Evolutionary conservation across 2,113 vertebrate species (phyloP), one percentile per base, ranked within the genome.

Genomic region (Siniperca chuatsi): DNA sequence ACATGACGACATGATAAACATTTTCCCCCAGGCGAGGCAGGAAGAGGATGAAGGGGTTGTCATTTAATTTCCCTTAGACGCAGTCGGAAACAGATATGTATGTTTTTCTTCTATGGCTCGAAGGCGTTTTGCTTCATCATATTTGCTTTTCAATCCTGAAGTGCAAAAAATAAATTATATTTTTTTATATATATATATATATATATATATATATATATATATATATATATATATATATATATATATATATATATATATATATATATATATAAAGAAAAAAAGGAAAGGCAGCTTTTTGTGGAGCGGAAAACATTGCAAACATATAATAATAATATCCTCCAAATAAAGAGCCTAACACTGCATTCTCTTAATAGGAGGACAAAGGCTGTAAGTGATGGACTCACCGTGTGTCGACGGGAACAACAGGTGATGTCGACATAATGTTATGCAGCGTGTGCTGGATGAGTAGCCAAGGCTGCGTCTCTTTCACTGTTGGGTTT

Each of bases 391-490:
- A 81, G 65, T 62, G 61, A 29, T 37, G 60, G 61, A 94, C 95
- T 94, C 88, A 95, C 95, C 94, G 68, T 79, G 50, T 23, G n/a
- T 82, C 75, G 88, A 82, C 52, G 76, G 75, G 84, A 92, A 92
- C 94, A 95, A 95, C 95, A 95, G 94, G 94, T 95, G 94, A 89
- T 65, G 85, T 81, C 58, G 81, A 74, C 69, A 83, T 70, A 55
- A 72, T 21, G 57, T 81, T 46, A 42, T 74, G 82, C 44, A 79
- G 71, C 61, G 33, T 29, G 77, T 81, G 72, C 64, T 80, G 86
- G 84, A 61, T 76, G 87, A 81, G 83, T 50, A 85, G 82, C 67
- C 68, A 42, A 64, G 76, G 76, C 73, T 72, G 71, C 77, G 80
- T 78, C 86, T 87, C 85, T 85, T 58, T 76, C 82, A 42, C 73